Conservation (phyloP, 2,888 invertebrate genomes). For the Carterocephalus palaemon region DNA sequence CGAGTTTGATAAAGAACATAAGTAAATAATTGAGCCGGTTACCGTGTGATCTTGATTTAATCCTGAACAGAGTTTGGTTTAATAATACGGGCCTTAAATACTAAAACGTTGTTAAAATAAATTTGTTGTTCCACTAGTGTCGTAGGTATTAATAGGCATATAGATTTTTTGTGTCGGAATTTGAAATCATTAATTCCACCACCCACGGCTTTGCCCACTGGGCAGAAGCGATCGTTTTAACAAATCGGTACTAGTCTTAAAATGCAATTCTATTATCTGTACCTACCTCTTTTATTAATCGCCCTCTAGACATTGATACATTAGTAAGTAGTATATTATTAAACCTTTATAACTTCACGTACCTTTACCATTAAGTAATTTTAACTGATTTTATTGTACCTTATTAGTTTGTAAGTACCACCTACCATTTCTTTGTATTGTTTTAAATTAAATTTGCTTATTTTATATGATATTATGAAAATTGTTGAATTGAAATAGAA, state of each 20-base stretch:
- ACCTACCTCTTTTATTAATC: slow-evolving; percentile 18
- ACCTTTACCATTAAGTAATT: slow-evolving; percentile 1
- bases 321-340: slow-evolving; percentile 7
- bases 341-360: too few species aligned
- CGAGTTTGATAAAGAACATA: too few species aligned
- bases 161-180: slow-evolving; percentile 14
- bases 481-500: too few species aligned
- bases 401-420: slow-evolving; percentile 7
- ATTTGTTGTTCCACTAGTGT: slow-evolving; percentile 18
- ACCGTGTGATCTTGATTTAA: too few species aligned
- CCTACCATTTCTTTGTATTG: slow-evolving; percentile 1
- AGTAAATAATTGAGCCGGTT: too few species aligned
- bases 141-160: slow-evolving; percentile 10
- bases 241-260: slow-evolving; percentile 14
- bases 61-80: too few species aligned
- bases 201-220: slow-evolving; percentile 5
- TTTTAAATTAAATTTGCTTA: not conserved
- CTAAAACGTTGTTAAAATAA: slow-evolving; percentile 18
- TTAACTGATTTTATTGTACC: slow-evolving; percentile 4
- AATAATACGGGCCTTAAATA: too few species aligned
- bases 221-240: slow-evolving; percentile 2
- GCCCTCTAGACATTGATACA: slow-evolving; percentile 14
- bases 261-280: slow-evolving; percentile 22
- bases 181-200: slow-evolving; percentile 5
- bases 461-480: not conserved